Evolutionary conservation across 1,140 invertebrate genomes (phyloP).

Genomic region (Pseudoatta argentina): DNA sequence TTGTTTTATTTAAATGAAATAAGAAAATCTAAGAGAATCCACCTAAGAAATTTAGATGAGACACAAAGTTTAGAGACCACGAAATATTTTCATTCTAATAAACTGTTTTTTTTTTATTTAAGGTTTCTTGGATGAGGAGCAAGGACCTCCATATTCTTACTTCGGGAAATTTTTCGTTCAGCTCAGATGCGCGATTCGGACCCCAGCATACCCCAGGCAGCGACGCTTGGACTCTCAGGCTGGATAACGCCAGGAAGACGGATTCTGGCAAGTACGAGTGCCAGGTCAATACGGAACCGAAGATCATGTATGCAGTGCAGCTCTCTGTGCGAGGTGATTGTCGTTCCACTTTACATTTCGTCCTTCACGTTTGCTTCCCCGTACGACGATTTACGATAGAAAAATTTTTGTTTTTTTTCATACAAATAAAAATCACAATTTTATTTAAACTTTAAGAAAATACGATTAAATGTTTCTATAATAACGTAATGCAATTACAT

Average conservation of each 20-base stretch:
- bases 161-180: conserved; percentile 90
- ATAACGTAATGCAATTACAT: not conserved
- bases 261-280: conserved; percentile 93
- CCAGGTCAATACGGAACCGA: conserved; percentile 93
- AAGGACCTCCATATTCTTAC: conserved; percentile 92
- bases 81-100: conserved; percentile 4
- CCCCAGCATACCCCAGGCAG: conserved; percentile 87
- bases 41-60: not conserved
- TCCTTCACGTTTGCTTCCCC: conserved; percentile 26
- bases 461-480: not conserved
- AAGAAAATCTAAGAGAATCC: not conserved
- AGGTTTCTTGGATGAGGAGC: conserved; percentile 93
- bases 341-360: conserved; percentile 45
- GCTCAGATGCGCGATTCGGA: conserved; percentile 90
- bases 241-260: conserved; percentile 88
- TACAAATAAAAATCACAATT: not conserved
- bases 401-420: conserved; percentile 3
- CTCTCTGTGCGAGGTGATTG: conserved; percentile 89
- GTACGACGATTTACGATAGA: conserved; percentile 9
- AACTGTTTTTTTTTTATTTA: conserved; percentile 71
- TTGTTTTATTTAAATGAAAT: not conserved
- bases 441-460: not conserved
- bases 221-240: conserved; percentile 90
- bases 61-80: not conserved
- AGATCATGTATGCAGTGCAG: conserved; percentile 90